Conservation (phyloP, 2,113 vertebrate genomes). For the Lasiurus borealis region DNA sequence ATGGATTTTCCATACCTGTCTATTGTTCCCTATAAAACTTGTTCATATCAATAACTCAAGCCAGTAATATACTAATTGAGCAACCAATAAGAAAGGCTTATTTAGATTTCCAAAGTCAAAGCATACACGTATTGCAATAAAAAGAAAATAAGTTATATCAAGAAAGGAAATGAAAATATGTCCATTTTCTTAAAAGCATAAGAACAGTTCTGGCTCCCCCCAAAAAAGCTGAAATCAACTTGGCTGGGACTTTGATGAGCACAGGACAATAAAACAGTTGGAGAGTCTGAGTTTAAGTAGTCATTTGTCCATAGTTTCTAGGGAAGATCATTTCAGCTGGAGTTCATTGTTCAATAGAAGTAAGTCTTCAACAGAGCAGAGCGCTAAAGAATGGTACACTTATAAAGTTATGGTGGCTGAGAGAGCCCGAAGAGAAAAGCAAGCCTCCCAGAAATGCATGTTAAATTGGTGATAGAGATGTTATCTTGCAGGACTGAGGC, state of each 20-base stretch:
- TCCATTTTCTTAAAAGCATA: conserved; percentile 67
- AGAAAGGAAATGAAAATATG: conserved; percentile 72
- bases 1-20: not conserved
- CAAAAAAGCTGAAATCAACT: conserved; percentile 64
- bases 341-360: conserved; percentile 12
- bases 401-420: conserved; percentile 63
- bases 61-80: not conserved
- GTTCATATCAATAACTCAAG: not conserved
- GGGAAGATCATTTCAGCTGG: conserved; percentile 74
- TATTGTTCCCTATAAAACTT: not conserved
- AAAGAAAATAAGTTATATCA: conserved; percentile 48
- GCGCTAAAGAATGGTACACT: not conserved
- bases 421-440: conserved; percentile 18
- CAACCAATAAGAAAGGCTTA: conserved; percentile 23
- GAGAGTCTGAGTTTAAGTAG: conserved; percentile 62
- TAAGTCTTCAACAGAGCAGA: conserved; percentile 19
- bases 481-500: conserved; percentile 24
- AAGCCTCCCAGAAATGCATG: not conserved
- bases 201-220: conserved; percentile 61
- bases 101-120: conserved; percentile 40
- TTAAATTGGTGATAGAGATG: conserved; percentile 35
- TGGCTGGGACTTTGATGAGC: conserved; percentile 50
- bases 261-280: conserved; percentile 68
- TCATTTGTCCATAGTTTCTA: conserved; percentile 70
- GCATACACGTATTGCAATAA: not conserved